Percentiles rank a stretch among this genome's conserved stretches.
Conservation (phyloP, 2,888 invertebrate species). For the Ectemnius lituratus region DNA sequence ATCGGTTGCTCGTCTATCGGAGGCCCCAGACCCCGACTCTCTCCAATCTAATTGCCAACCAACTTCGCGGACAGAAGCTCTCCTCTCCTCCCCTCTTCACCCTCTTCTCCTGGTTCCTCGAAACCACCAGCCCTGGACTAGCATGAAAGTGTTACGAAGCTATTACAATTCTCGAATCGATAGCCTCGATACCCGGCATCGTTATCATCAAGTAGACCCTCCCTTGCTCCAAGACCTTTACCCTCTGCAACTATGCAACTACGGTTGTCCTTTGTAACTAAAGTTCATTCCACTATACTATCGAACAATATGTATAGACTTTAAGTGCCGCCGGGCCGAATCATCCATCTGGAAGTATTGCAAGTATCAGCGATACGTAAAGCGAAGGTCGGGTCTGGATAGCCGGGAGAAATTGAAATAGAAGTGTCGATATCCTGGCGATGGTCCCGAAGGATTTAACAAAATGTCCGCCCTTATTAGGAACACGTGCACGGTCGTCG, state of each 20-base stretch:
- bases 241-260: too few relatives aligned
- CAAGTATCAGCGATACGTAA: not conserved
- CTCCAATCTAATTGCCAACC: conserved; percentile 48
- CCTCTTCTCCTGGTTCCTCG: not conserved
- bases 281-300: too few relatives aligned
- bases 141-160: conserved; percentile 34
- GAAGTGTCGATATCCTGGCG: too few relatives aligned
- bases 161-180: conserved; percentile 38
- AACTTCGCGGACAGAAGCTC: conserved; percentile 20
- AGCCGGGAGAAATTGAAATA: not conserved
- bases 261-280: too few relatives aligned
- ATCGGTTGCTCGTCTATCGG: conserved; percentile 59
- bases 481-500: conserved; percentile 62
- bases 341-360: too few relatives aligned
- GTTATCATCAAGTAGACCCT: conserved; percentile 31
- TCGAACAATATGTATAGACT: too few relatives aligned
- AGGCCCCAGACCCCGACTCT: conserved; percentile 4
- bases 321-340: too few relatives aligned
- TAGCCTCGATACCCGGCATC: conserved; percentile 24
- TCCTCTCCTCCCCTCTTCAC: too few relatives aligned
- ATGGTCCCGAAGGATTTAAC: conserved; percentile 17
- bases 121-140: not conserved
- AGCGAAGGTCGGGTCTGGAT: not conserved
- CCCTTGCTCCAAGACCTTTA: not conserved
- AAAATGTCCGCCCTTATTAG: conserved; percentile 59